Percentiles rank a stretch among this genome's conserved stretches.
phyloP scores from a whole-genome alignment of 2,797 vertebrate genomes.

The Knipowitschia caucasica region DNA sequence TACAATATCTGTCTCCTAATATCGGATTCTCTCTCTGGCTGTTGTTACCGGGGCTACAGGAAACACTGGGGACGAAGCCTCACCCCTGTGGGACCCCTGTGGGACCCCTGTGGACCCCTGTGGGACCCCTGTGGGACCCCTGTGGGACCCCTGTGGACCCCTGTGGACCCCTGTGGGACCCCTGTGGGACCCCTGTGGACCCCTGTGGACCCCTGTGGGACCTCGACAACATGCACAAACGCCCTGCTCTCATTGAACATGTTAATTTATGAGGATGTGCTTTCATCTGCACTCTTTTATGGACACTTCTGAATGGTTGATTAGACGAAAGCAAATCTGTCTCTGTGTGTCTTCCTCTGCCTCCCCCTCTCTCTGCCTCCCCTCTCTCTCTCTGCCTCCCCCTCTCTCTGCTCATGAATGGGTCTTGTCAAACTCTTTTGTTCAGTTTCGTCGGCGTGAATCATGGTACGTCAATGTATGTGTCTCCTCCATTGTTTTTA shows the following conservation, averaged over 20 bases:
- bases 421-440: too few relatives aligned
- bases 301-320: constrained; percentile 36
- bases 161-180: too few relatives aligned
- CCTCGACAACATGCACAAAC: constrained; percentile 24
- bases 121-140: constrained; percentile 30
- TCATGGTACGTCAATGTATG: too few relatives aligned
- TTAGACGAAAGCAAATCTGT: constrained; percentile 42
- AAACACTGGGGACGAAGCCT: constrained; percentile 22
- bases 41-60: too few relatives aligned
- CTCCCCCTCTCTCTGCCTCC: constrained; percentile 9
- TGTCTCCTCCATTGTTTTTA: too few relatives aligned
- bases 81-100: constrained; percentile 19
- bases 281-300: constrained; percentile 46
- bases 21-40: too few relatives aligned
- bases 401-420: too few relatives aligned
- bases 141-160: constrained; percentile 27
- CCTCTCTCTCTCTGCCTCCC: constrained; percentile 26
- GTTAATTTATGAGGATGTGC: constrained; percentile 57
- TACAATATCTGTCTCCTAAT: constrained; percentile 27
- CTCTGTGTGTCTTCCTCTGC: constrained; percentile 2
- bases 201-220: constrained; percentile 30
- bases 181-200: too few relatives aligned
- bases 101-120: constrained; percentile 32
- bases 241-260: constrained; percentile 51
- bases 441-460: constrained; percentile 31